These are phyloP conservation scores for Polypterus senegalus DNA, from an alignment of 2,113 vertebrate species.

Conservation along the genomic window DNA sequence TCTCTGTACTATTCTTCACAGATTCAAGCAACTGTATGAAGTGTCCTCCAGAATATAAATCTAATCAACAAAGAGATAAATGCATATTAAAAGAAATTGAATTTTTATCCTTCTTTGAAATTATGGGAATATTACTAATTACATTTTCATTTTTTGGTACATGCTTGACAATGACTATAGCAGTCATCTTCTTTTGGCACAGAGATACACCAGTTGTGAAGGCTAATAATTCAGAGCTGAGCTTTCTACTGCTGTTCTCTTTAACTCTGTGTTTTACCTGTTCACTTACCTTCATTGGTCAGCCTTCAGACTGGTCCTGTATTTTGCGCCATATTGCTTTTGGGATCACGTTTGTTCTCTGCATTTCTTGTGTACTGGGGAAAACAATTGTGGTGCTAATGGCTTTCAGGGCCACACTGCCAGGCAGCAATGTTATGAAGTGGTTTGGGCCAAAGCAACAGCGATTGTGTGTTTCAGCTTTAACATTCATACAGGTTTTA, in stretches of 20 bases:
- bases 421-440: not conserved
- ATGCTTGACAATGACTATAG: not conserved
- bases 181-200: constrained; percentile 5
- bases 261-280: constrained; percentile 11
- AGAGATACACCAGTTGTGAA: constrained; percentile 8
- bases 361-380: constrained; percentile 11
- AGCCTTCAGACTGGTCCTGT: constrained; percentile 3
- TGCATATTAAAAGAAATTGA: constrained; percentile 11
- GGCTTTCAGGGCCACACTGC: constrained; percentile 7
- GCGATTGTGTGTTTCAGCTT: not conserved
- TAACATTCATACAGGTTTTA: constrained; percentile 9
- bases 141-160: constrained; percentile 7
- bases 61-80: constrained; percentile 6
- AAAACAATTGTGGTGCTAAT: constrained; percentile 13
- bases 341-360: constrained; percentile 8
- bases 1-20: not conserved
- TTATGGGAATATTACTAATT: constrained; percentile 6
- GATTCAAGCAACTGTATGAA: constrained; percentile 13
- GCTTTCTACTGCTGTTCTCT: constrained; percentile 5
- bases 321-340: constrained; percentile 7
- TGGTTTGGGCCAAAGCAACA: constrained; percentile 5
- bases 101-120: constrained; percentile 8
- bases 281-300: constrained; percentile 3
- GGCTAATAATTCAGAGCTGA: constrained; percentile 14
- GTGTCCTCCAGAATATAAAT: constrained; percentile 7